Percentiles rank a stretch among this genome's conserved stretches.
Evolutionary conservation across 1,140 invertebrate species (phyloP).

Genomic region (Laodelphax striatellus): DNA sequence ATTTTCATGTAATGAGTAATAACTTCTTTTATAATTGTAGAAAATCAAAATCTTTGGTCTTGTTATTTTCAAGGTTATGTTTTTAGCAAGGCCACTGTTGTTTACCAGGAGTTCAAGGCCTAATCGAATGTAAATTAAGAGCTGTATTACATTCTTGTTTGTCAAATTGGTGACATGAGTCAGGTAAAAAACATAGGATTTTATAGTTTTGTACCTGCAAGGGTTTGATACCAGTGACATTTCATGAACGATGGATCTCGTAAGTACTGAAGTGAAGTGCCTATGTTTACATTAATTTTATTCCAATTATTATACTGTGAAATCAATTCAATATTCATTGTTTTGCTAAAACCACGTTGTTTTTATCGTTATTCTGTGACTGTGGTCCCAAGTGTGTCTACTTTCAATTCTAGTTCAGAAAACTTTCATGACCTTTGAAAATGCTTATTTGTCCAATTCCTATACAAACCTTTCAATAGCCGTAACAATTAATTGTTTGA

Average conservation of each 20-base stretch:
- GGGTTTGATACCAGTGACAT: background rate
- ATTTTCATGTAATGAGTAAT: background rate
- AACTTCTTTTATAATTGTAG: background rate
- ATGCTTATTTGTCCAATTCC: too few species aligned
- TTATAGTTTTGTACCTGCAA: background rate
- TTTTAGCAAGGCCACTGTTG: background rate
- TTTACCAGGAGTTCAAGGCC: constrained; percentile 2
- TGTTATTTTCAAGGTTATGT: constrained; percentile 4
- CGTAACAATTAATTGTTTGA: too few species aligned
- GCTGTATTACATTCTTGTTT: background rate
- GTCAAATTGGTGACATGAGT: background rate
- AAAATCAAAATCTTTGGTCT: background rate
- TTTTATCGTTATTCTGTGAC: too few species aligned
- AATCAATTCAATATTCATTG: background rate
- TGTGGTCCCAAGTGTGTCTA: too few species aligned
- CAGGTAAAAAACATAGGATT: background rate
- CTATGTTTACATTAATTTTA: background rate
- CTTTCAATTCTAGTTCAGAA: too few species aligned
- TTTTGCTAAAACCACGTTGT: too few species aligned
- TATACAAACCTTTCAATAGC: too few species aligned
- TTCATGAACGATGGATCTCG: background rate
- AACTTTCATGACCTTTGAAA: too few species aligned
- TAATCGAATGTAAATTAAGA: background rate
- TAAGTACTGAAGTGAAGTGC: background rate
- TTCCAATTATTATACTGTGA: background rate